phyloP scores from a whole-genome alignment of 2,113 vertebrate genomes.

The Callocephalon fimbriatum region DNA sequence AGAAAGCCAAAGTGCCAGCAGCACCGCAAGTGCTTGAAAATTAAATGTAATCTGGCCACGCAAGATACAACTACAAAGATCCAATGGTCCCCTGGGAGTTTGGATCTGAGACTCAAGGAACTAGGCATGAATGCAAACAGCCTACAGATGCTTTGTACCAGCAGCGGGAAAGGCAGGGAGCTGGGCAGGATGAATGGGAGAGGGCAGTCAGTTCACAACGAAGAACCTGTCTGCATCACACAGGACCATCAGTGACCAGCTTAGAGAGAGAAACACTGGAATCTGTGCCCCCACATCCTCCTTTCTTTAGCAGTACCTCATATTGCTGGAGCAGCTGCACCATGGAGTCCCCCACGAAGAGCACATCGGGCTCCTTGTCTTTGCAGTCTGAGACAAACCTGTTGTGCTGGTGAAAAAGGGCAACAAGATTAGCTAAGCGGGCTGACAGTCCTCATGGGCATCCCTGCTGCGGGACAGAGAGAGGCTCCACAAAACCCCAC shows the following conservation, averaged over 20 bases:
- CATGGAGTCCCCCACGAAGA: constrained; percentile 98
- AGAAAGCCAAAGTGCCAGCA: background rate
- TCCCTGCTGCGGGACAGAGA: background rate
- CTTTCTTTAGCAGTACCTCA: constrained; percentile 75
- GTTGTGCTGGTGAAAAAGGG: constrained; percentile 76
- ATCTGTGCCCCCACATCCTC: fast-evolving
- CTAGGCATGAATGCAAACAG: background rate
- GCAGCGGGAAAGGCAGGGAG: background rate
- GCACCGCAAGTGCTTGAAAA: background rate
- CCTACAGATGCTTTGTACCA: background rate
- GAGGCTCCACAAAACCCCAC: background rate
- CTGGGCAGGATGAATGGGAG: background rate
- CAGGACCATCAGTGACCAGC: fast-evolving
- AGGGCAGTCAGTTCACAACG: fast-evolving
- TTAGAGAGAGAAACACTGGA: too few species aligned
- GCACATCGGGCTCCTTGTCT: constrained; percentile 87
- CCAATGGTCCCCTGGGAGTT: fast-evolving
- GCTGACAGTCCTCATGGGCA: background rate
- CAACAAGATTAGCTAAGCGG: background rate
- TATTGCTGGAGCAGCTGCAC: constrained; percentile 94
- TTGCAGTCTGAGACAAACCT: constrained; percentile 86
- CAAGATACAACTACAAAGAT: background rate
- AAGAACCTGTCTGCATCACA: fast-evolving
- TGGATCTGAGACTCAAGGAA: background rate
- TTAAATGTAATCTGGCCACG: fast-evolving